Conservation (phyloP, 2,113 vertebrate genomes). For the Odocoileus virginianus region DNA sequence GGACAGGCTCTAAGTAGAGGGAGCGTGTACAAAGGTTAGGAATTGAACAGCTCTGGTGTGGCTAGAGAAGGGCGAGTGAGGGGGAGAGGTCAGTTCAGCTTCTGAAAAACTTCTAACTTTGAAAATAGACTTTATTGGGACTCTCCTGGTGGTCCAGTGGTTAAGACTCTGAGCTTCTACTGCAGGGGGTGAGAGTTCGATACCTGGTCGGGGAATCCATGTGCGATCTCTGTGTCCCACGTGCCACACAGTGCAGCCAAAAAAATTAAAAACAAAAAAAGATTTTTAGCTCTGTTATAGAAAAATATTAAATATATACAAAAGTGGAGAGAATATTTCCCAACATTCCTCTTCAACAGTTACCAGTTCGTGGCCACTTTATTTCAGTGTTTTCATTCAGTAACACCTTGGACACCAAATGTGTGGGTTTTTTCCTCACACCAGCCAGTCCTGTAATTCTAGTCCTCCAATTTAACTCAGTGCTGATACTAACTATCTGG, state of each 20-base stretch:
- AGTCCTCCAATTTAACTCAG: background rate
- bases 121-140: background rate
- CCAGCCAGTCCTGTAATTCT: background rate
- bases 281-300: background rate
- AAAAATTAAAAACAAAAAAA: background rate
- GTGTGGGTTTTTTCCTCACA: background rate
- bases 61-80: background rate
- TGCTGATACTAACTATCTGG: background rate
- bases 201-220: background rate
- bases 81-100: background rate
- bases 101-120: background rate
- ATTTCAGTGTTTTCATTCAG: background rate
- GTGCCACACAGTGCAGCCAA: background rate
- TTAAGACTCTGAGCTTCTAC: background rate
- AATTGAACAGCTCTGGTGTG: background rate
- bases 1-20: background rate
- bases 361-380: background rate
- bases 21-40: background rate
- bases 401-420: background rate
- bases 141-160: background rate
- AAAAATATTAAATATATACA: background rate
- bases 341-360: background rate
- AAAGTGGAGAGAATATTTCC: background rate
- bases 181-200: background rate
- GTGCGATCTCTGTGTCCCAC: background rate